Base-by-base conservation (phyloP, 2,888 invertebrate genomes). In the Ectemnius continuus region DNA sequence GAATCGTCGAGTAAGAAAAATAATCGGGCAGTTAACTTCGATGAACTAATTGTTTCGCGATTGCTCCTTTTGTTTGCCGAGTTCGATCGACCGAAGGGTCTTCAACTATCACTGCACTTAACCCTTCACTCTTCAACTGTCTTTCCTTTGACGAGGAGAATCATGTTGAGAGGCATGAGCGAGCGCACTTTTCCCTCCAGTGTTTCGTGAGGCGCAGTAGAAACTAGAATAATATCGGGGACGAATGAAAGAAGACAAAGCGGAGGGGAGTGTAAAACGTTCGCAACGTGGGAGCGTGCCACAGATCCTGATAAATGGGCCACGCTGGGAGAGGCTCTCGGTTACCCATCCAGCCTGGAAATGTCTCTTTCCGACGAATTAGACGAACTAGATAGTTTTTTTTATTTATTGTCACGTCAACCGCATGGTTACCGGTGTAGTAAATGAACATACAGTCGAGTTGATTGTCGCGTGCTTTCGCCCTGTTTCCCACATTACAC, bases 1-100 rank as follows among this genome's bases (percentile, higher is more conserved):
- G 36, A 46, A 52, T 6, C 6, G 61, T 28, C 56, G 61, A 66
- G 58, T 58, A 74, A 68, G 63, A 70, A 71, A 67, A 61, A 79
- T 76, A 62, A 61, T 46, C 56, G 13, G 47, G 13, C 16, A 4
- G 45, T 46, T 75, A 47, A 52, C 61, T 36, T n/a, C 6, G 59
- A 6, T 52, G 58, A 45, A 61, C 70, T 68, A 60, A 79, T 73
- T 67, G 72, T 71, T 61, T 56, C 23, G 28, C 16, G 66, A 4
- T 59, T 18, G 13, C 60, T 18, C 45, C 46, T 61, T 61, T 46
- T 20, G 45, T 11, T 47, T 48, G 45, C 52, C 18, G 36, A 36
- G 36, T 2, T 6, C 36, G 36, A 36, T 36, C 36, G 36, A 36
- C 6, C 36, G 8, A 36, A 36, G 36, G 36, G 8, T 36, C 52